A percentile compares a stretch with the other conserved stretches of the same genome.
Evolutionary conservation across 2,797 vertebrate species (phyloP).

Genomic region (Anolis apletophallus): DNA sequence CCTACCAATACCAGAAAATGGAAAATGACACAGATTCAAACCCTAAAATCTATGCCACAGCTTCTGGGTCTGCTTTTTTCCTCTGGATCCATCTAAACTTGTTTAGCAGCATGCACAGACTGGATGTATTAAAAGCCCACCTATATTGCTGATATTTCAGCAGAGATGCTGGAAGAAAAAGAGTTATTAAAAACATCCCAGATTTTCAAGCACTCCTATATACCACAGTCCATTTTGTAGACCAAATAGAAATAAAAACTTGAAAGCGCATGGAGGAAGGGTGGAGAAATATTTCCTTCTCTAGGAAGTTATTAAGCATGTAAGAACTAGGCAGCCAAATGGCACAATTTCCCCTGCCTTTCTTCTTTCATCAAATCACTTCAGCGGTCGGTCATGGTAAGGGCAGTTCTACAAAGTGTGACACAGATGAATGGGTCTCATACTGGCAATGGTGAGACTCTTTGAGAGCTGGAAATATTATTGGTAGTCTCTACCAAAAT

Average conservation of each 20-base stretch:
- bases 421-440: neutral
- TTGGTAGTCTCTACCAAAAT: neutral
- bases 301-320: constrained; percentile 20
- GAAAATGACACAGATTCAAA: neutral
- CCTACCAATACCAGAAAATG: neutral
- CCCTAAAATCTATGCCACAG: no score
- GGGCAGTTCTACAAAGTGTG: neutral
- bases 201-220: neutral
- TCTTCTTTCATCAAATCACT: constrained; percentile 10
- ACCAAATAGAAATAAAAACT: neutral
- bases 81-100: neutral
- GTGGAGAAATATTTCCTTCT: constrained; percentile 30
- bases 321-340: neutral
- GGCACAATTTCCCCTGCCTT: constrained; percentile 14
- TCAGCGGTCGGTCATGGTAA: neutral
- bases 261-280: constrained; percentile 22
- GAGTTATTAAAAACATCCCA: neutral
- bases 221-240: neutral
- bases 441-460: neutral
- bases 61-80: constrained; percentile 5
- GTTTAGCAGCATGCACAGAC: neutral
- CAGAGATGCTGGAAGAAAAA: neutral
- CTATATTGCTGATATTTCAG: neutral
- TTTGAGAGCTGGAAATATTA: neutral
- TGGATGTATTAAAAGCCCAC: neutral